These are phyloP conservation scores for Darevskia nairensis DNA, from an alignment of 2,797 vertebrate genomes.

Conservation along the genomic window DNA sequence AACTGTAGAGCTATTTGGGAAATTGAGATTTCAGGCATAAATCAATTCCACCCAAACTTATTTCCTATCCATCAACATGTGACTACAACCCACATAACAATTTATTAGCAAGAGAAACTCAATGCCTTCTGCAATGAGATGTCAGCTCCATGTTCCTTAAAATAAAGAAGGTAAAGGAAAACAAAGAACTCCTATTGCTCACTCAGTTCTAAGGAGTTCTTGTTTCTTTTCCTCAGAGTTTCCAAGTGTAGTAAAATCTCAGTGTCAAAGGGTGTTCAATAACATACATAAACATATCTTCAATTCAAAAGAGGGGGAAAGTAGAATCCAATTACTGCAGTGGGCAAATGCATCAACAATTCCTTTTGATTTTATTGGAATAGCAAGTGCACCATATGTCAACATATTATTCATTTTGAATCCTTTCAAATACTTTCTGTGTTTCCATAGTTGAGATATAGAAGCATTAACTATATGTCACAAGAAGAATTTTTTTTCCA, in stretches of 20 bases:
- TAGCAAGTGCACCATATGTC: neutral
- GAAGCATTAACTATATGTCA: neutral
- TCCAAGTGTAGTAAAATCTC: neutral
- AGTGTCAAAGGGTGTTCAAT: neutral
- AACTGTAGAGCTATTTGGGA: conserved; percentile 2
- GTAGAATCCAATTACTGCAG: neutral
- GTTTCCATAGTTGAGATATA: neutral
- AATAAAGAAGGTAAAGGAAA: neutral
- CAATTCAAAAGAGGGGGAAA: neutral
- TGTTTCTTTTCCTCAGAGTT: neutral
- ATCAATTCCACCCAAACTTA: neutral
- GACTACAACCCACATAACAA: neutral
- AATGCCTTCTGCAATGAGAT: neutral
- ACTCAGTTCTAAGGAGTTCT: neutral
- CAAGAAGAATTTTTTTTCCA: neutral
- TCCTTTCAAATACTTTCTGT: neutral
- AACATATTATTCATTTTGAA: neutral
- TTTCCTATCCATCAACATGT: neutral
- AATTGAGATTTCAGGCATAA: conserved; percentile 1
- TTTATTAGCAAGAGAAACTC: neutral
- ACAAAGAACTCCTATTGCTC: neutral
- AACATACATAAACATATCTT: neutral
- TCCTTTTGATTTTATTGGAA: conserved; percentile 13
- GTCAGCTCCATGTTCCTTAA: neutral
- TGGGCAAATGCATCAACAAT: neutral